phyloP scores from a whole-genome alignment of 2,797 vertebrate genomes.

The Sebastes itinus region DNA sequence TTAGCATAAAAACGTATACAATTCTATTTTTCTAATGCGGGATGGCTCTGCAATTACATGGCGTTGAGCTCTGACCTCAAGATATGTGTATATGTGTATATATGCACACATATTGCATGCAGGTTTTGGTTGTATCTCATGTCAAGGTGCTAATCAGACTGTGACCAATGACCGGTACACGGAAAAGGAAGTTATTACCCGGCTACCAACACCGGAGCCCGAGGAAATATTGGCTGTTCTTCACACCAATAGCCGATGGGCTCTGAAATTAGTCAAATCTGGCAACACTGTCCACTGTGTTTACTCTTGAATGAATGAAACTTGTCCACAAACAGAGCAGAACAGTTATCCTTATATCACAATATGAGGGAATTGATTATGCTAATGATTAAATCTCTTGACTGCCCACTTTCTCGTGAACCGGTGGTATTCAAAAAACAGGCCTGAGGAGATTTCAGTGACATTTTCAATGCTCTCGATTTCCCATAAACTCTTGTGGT shows the following conservation, averaged over 20 bases:
- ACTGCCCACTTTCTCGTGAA: not conserved
- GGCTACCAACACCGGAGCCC: not conserved
- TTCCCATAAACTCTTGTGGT: not conserved
- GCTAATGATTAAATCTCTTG: not conserved
- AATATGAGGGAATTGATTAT: not conserved
- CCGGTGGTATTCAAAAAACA: not conserved
- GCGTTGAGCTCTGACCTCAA: no score
- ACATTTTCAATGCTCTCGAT: not conserved
- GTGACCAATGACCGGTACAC: not conserved
- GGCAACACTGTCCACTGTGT: not conserved
- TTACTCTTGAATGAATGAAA: not conserved
- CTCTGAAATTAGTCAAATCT: not conserved
- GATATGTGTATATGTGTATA: no score
- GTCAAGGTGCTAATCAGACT: not conserved
- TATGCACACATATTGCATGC: no score
- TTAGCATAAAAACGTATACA: no score
- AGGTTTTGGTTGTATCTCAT: no score
- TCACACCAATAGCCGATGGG: no score
- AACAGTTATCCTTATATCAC: not conserved
- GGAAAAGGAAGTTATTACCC: no score
- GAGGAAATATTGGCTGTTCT: no score
- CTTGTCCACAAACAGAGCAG: not conserved
- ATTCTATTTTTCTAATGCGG: no score
- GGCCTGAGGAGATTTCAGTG: accelerated
- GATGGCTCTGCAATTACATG: no score